Percentiles rank a stretch among this genome's conserved stretches.
Conservation (phyloP, 2,113 vertebrate genomes). For the Larimichthys crocea region DNA sequence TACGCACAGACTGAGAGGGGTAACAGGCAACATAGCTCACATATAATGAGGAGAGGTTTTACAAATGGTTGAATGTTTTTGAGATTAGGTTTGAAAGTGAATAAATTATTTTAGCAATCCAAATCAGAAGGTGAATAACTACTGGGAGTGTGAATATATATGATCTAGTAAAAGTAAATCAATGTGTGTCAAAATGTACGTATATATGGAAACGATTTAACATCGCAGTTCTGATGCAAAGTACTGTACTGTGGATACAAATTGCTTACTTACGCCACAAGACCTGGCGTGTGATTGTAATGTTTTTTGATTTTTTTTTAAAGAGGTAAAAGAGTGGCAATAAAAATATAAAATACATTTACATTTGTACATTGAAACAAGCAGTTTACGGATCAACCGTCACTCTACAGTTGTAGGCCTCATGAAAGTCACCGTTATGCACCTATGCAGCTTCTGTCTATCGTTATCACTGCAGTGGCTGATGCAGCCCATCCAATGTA, state of each 20-base stretch:
- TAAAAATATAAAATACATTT: conserved; percentile 57
- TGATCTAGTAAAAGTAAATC: conserved; percentile 7
- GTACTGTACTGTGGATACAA: conserved; percentile 16
- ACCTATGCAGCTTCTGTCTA: conserved; percentile 30
- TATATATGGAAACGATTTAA: conserved; percentile 8
- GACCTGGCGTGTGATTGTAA: conserved; percentile 14
- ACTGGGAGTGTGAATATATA: conserved; percentile 38
- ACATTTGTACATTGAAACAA: conserved; percentile 65
- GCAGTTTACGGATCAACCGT: conserved; percentile 68
- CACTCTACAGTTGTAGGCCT: conserved; percentile 38
- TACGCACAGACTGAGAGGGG: conserved; percentile 1
- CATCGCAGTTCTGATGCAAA: conserved; percentile 16
- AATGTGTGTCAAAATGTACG: neutral
- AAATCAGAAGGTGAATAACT: conserved; percentile 15
- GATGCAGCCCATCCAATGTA: conserved; percentile 59
- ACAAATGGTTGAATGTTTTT: conserved; percentile 24
- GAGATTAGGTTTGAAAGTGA: conserved; percentile 32
- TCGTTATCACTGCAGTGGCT: conserved; percentile 47
- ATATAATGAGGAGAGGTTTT: conserved; percentile 43
- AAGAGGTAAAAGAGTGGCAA: conserved; percentile 51
- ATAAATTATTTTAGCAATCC: conserved; percentile 47
- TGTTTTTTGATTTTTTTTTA: neutral
- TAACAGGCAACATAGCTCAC: conserved; percentile 37
- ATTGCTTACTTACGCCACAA: conserved; percentile 24
- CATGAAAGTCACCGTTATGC: conserved; percentile 4